Base-by-base conservation (phyloP, 37 sponge, comb jelly and placozoan genomes). In the Spongilla lacustris region DNA sequence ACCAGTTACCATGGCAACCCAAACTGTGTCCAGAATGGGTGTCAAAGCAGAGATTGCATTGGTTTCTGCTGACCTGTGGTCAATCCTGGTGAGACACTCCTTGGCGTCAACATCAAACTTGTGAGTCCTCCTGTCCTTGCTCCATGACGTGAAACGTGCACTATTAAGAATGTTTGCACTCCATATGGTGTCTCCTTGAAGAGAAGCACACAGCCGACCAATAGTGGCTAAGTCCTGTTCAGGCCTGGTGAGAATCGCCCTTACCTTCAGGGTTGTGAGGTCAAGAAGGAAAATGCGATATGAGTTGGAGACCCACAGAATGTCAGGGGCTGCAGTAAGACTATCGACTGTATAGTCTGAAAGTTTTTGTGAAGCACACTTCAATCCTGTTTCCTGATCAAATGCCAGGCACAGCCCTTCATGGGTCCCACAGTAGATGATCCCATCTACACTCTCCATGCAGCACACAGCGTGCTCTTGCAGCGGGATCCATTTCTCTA, bases 1-100 rank as follows among this genome's bases (percentile, higher is more conserved):
- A 24, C 96, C 96, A 29, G 81, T 85, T 23, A 86, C 88, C 91
- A 90, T 90, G 12, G 90, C 96, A 66, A 94, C 77, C 93, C 93
- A 95, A 12, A 95, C 85, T 0, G 89, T 90, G 74, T 95, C 96
- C 69, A 93, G 80, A 27, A 80, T 89, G 2, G 84, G 68, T 3
- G 84, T 75, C 85, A 93, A 85, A 30, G 83, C 83, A 36, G 88
- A 90, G 48, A 95, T 92, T 32, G 79, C 74, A 8, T n/a, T 25
- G 49, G 85, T 85, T 21, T 69, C 11, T 0, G 36, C 36, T n/a
- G 33, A 66, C 23, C 24, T 33, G 23, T 49, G 81, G 24, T 66
- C 50, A 33, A 66, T 29, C 81, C 66, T 66, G 31, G 24, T 2
- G 11, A 71, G 67, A 46, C 31, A 50, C 29, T 68, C 68, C 22